Evolutionary conservation across 2,797 vertebrate species (phyloP), one percentile per base, ranked within the genome.

Genomic region (Mareca strepera): DNA sequence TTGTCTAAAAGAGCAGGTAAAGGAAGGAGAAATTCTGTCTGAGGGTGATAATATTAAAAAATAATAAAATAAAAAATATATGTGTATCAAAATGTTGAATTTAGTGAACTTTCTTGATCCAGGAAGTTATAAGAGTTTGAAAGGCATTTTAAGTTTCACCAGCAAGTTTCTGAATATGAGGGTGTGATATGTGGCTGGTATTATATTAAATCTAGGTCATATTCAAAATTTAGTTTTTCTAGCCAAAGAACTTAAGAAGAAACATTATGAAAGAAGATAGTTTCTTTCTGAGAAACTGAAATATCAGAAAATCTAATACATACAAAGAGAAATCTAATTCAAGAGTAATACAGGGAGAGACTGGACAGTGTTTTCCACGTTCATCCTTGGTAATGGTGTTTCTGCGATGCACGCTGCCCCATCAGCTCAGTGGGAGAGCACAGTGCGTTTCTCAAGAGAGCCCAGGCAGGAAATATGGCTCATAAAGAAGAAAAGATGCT

Each of bases 371-470:
- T 52, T 89, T 76, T 20, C 44, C 53, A 11, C 1, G 2, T 2
- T 5, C 4, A 25, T 7, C 58, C 74, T 52, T 28, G 53, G 22
- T n/a, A 31, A 15, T 12, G 21, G 46, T 0, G 0, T 55, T 59
- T n/a, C 52, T 22, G 66, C 23, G 73, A 25, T 17, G 25, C 16
- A 9, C 16, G 1, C 4, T 0, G 1, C 17, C 12, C 8, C 9
- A 18, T 11, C 48, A 8, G 28, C 63, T 22, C 6, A 0, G 6
- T 12, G n/a, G 59, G 50, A 84, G 39, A 55, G 56, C 35, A 20
- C 5, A 0, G 43, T 4, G 14, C 25, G 3, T 26, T 37, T 62
- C 46, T 50, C 3, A 6, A 2, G 50, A 37, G 55, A 56, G 46
- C 37, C 78, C 26, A 1, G 35, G 28, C 3, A 0, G 37, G 31